Evolutionary conservation across 2,888 invertebrate genomes (phyloP).

Genomic region (Drosophila anomelani): DNA sequence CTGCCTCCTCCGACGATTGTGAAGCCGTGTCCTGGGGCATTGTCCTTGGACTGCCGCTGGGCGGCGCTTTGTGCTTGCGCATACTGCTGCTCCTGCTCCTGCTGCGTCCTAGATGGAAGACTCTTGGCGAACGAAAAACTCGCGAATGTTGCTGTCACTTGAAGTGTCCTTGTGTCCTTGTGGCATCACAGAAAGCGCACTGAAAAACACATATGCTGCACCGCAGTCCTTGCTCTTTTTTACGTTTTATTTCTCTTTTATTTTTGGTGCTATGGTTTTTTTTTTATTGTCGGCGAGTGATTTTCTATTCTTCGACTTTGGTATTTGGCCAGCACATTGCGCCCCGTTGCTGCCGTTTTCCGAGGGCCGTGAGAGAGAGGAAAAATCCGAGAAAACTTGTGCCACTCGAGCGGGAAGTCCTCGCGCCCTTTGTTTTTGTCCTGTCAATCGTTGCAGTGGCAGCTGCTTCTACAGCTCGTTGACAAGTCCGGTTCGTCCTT

Average conservation of each 20-base stretch:
- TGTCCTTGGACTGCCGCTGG: slow-evolving; percentile 70
- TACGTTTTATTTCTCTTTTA: slow-evolving; percentile 11
- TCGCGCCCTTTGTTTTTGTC: slow-evolving; percentile 63
- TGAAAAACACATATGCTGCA: slow-evolving; percentile 64
- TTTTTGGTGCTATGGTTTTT: slow-evolving; percentile 24
- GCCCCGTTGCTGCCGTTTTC: slow-evolving; percentile 63
- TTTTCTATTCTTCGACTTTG: slow-evolving; percentile 62
- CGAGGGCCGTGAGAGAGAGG: slow-evolving; percentile 47
- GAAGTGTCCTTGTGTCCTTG: slow-evolving; percentile 72
- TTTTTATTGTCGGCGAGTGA: slow-evolving; percentile 34
- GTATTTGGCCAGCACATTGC: slow-evolving; percentile 67
- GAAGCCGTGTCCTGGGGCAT: slow-evolving; percentile 48
- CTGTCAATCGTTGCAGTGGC: slow-evolving; percentile 78
- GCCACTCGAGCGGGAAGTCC: slow-evolving; percentile 34
- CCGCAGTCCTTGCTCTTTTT: slow-evolving; percentile 49
- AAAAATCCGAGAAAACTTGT: slow-evolving; percentile 40
- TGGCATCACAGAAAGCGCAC: slow-evolving; percentile 63
- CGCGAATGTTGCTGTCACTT: slow-evolving; percentile 66
- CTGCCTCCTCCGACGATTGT: slow-evolving; percentile 47
- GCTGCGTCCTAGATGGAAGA: slow-evolving; percentile 58
- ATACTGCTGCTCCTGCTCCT: slow-evolving; percentile 46
- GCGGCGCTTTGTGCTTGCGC: slow-evolving; percentile 78
- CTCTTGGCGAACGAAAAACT: slow-evolving; percentile 53
- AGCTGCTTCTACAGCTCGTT: slow-evolving; percentile 57
- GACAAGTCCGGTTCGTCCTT: slow-evolving; percentile 62